phyloP scores from a whole-genome alignment of 2,797 vertebrate genomes.

The Scomberomorus guttatus region DNA sequence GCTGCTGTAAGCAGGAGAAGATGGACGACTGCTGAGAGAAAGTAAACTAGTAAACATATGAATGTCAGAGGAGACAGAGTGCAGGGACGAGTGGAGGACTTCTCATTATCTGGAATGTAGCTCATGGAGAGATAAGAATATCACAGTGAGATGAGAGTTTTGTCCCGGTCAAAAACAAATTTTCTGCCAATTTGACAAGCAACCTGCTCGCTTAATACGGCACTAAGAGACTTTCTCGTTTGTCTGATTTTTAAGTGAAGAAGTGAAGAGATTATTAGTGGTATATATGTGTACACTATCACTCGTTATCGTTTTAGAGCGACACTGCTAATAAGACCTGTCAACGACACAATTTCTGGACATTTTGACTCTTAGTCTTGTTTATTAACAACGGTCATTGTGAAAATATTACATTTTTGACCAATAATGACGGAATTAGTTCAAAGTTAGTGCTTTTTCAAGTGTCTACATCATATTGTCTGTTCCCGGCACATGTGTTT shows the following conservation, averaged over 20 bases:
- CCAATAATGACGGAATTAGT: too few relatives aligned
- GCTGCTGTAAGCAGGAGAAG: constrained; percentile 9
- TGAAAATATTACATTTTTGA: too few relatives aligned
- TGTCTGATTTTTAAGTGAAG: background rate
- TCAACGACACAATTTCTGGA: too few relatives aligned
- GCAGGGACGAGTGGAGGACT: background rate
- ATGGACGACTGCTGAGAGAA: background rate
- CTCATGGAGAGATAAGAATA: background rate
- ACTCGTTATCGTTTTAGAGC: too few relatives aligned
- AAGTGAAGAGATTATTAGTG: background rate
- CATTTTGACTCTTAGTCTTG: too few relatives aligned
- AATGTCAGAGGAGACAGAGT: constrained; percentile 6
- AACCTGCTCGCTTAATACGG: background rate
- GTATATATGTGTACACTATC: background rate
- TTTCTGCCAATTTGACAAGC: background rate
- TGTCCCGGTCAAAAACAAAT: background rate
- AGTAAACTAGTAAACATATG: constrained; percentile 12
- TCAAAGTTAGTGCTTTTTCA: too few relatives aligned
- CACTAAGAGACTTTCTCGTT: background rate
- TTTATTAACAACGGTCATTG: too few relatives aligned
- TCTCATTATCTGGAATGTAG: background rate
- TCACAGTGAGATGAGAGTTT: background rate
- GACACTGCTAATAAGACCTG: too few relatives aligned
- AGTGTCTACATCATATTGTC: too few relatives aligned
- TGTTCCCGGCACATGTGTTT: too few relatives aligned